Conservation (phyloP, 2,888 invertebrate species). For the Tupiocoris notatus region DNA sequence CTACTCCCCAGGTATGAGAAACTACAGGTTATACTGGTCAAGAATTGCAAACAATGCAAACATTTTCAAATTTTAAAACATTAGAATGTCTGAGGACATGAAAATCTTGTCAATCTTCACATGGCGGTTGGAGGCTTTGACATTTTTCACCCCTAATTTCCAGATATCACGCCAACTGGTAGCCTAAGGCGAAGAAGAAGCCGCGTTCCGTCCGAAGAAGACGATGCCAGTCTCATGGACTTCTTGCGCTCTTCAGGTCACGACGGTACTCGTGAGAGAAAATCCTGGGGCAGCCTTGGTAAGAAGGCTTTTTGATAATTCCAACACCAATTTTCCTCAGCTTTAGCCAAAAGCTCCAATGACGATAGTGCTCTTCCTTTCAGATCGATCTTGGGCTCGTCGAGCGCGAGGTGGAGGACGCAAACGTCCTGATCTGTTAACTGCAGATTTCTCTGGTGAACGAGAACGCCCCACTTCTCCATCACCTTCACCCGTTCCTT, state of each 20-base stretch:
- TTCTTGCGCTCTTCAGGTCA: conserved; percentile 77
- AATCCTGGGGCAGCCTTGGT: conserved; percentile 83
- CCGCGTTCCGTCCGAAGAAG: conserved; percentile 76
- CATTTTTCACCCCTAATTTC: conserved; percentile 4
- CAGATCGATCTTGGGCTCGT: conserved; percentile 86
- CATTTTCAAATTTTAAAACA: too few relatives aligned
- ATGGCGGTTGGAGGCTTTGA: neutral
- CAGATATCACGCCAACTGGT: conserved; percentile 85
- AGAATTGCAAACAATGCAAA: too few relatives aligned
- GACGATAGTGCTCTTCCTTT: neutral
- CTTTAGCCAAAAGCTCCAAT: too few relatives aligned
- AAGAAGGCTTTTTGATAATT: too few relatives aligned
- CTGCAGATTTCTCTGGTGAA: conserved; percentile 70
- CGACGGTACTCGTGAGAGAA: conserved; percentile 71
- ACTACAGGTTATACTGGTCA: too few relatives aligned
- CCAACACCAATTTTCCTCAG: too few relatives aligned
- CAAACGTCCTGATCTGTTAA: conserved; percentile 74
- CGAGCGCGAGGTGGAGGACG: conserved; percentile 70
- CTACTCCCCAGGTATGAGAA: conserved; percentile 60
- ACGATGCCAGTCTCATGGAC: conserved; percentile 82
- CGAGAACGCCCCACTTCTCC: conserved; percentile 72
- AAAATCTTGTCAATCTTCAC: neutral
- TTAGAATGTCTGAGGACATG: too few relatives aligned
- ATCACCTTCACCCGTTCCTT: conserved; percentile 59
- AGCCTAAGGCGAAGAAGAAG: conserved; percentile 78